phyloP scores from a whole-genome alignment of 2,797 vertebrate genomes.

The Agapornis canus region DNA sequence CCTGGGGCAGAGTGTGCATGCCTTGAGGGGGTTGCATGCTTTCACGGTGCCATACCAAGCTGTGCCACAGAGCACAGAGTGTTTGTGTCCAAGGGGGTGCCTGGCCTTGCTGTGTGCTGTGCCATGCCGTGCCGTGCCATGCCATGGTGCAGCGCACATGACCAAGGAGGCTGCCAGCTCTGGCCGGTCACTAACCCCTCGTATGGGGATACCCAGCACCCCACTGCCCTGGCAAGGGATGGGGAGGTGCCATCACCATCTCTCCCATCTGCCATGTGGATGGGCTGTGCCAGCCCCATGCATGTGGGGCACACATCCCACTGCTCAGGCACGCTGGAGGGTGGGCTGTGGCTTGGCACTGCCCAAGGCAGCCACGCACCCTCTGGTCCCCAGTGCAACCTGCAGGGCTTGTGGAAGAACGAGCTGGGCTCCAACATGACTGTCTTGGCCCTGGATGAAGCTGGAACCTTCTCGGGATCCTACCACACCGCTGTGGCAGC shows the following conservation, averaged over 20 bases:
- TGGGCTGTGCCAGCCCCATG: accelerated
- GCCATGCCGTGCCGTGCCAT: background rate
- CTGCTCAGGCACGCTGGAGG: background rate
- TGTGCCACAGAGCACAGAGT: background rate
- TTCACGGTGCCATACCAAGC: accelerated
- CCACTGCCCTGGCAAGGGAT: accelerated
- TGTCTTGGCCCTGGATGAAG: accelerated
- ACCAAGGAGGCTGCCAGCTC: background rate
- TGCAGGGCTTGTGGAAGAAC: background rate
- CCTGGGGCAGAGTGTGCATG: too few species aligned
- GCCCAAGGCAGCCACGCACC: accelerated
- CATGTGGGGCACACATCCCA: accelerated
- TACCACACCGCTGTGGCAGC: background rate
- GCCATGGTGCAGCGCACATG: accelerated
- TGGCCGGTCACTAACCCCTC: too few species aligned
- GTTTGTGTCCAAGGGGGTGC: background rate
- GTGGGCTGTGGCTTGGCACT: accelerated
- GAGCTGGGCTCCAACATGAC: slow-evolving; percentile 12
- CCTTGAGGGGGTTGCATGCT: background rate
- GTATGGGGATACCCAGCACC: accelerated
- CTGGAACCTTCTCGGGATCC: background rate
- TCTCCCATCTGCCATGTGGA: accelerated
- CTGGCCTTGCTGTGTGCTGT: background rate
- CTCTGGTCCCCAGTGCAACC: background rate
- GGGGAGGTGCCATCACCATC: too few species aligned